Evolutionary conservation across 2,797 vertebrate genomes (phyloP), one percentile per base, ranked within the genome.

Genomic region (Halcyon badia): DNA sequence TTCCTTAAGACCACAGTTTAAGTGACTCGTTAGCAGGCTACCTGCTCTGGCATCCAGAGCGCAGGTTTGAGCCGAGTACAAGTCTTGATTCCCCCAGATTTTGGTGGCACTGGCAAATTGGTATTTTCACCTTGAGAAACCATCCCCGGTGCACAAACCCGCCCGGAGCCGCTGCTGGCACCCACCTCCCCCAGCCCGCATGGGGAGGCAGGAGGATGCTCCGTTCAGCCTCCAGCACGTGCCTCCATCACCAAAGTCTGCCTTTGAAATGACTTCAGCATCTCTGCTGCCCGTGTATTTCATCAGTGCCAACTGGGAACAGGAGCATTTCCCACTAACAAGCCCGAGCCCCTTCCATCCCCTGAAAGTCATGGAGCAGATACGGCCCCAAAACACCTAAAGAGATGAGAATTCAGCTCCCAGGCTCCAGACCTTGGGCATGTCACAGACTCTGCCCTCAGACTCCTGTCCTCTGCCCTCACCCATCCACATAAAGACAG

Each of bases 51-150:
- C 25, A 58, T 15, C 69, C 39, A 20, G 24, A 87, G 18, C 1
- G 5, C n/a, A 2, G 0, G 0, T 7, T n/a, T 66, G 65, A 83
- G 26, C 31, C 15, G 8, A 24, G 11, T 2, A 16, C 7, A 17
- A 73, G 19, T 7, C 26, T 56, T 25, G 11, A 35, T 71, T 60
- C 30, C 11, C 16, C 11, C 20, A 21, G 2, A 41, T n/a, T 35
- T 48, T 2, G 9, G 19, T 6, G 14, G 12, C 20, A 14, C 20
- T 25, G 37, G 10, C 5, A 89, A 89, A 80, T 26, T 0, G 0
- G 24, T 14, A 9, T n/a, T 92, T 90, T 51, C 48, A 21, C 44
- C 17, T 81, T 26, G 39, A 51, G 85, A 90, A 90, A 57, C 4
- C 2, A 17, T 12, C n/a, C 24, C 7, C 14, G 1, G 20, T 3